Conservation (phyloP, 2,113 vertebrate species). For the Mirza zaza region DNA sequence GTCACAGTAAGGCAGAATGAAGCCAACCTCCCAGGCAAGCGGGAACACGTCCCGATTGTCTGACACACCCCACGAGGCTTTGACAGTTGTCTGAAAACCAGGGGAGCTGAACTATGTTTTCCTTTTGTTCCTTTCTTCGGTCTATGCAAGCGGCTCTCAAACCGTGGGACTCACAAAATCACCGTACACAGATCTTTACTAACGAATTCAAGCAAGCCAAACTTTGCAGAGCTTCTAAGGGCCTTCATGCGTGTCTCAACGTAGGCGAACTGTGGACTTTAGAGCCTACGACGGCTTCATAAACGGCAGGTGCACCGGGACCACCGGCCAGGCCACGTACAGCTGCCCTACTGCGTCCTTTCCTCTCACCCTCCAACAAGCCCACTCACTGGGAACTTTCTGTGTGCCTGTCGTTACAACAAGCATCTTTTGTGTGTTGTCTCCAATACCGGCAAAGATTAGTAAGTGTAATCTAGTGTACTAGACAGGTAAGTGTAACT, state of each 20-base stretch:
- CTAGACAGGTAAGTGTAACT: rapidly evolving
- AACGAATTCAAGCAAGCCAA: background rate
- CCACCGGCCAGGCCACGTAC: background rate
- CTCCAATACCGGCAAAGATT: background rate
- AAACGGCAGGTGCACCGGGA: background rate
- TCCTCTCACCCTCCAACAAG: background rate
- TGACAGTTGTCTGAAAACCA: background rate
- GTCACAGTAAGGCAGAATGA: background rate
- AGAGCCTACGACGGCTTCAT: background rate
- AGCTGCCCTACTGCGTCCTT: background rate
- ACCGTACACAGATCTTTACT: rapidly evolving
- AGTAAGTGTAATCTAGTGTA: no score
- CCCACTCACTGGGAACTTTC: background rate
- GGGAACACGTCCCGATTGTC: background rate
- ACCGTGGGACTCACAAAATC: background rate
- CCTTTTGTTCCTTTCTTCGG: background rate
- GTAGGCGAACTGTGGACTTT: background rate
- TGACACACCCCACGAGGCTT: background rate
- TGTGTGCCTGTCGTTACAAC: no score
- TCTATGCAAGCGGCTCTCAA: background rate
- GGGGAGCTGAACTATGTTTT: background rate
- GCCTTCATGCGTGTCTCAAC: background rate
- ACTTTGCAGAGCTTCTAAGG: background rate
- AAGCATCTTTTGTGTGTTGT: background rate
- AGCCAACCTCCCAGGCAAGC: background rate